These are phyloP conservation scores for Parthenolecanium corni DNA, from an alignment of 2,888 invertebrate species.

Conservation along the genomic window DNA sequence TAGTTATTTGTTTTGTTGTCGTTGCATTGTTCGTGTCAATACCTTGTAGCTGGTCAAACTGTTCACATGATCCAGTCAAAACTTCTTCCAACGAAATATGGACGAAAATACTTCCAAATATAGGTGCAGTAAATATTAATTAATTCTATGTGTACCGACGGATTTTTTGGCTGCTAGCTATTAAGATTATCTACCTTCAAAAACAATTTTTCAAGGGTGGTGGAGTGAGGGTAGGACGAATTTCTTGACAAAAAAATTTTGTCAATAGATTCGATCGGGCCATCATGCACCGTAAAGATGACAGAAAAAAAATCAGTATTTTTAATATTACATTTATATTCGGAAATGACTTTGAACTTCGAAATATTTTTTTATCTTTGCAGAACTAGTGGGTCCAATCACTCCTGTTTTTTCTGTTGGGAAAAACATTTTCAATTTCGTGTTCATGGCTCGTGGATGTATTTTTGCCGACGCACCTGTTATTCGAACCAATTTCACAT, in stretches of 20 bases:
- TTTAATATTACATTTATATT: no score
- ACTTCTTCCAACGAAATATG: constrained; percentile 1
- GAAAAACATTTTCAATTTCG: constrained; percentile 46
- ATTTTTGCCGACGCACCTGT: constrained; percentile 33
- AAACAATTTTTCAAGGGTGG: not conserved
- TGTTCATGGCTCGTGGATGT: constrained; percentile 57
- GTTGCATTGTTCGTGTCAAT: not conserved
- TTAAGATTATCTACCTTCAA: no score
- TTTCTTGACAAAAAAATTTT: not conserved
- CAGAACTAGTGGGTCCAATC: constrained; percentile 51
- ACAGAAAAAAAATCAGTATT: no score
- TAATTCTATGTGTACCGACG: not conserved
- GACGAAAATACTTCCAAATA: not conserved
- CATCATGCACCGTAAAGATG: no score
- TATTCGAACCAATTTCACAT: constrained; percentile 39
- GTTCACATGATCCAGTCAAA: not conserved
- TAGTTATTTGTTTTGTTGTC: constrained; percentile 1
- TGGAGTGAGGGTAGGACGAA: not conserved
- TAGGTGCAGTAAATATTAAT: not conserved
- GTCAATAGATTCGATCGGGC: no score
- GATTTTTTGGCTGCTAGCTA: no score
- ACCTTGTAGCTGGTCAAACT: constrained; percentile 16
- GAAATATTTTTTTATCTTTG: constrained; percentile 25
- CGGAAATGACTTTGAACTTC: no score
- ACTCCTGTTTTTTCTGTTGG: constrained; percentile 49